A percentile compares a stretch with the other conserved stretches of the same genome.
phyloP scores from a whole-genome alignment of 2,797 vertebrate genomes.

The Cephalopachus bancanus region DNA sequence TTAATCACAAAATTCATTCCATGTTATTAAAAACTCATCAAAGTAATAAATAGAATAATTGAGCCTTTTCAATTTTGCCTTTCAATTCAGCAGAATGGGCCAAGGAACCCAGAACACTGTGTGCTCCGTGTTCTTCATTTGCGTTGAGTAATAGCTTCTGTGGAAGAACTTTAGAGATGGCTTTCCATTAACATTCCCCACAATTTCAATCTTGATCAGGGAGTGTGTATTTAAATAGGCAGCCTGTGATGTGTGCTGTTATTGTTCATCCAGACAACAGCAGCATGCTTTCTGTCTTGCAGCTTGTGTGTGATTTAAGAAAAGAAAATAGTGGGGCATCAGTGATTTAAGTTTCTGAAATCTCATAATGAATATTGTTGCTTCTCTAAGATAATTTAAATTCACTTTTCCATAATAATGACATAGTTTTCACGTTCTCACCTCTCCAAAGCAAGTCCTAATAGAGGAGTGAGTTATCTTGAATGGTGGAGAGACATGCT shows the following conservation, averaged over 20 bases:
- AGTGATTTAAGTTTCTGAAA: not conserved
- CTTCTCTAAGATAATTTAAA: not conserved
- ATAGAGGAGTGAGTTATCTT: not conserved
- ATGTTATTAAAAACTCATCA: slow-evolving; percentile 89
- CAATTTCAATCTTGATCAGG: slow-evolving; percentile 58
- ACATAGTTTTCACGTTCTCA: not conserved
- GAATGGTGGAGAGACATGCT: not conserved
- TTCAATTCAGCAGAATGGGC: slow-evolving; percentile 88
- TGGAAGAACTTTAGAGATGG: slow-evolving; percentile 30
- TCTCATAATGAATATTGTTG: slow-evolving; percentile 41
- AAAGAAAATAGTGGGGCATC: slow-evolving; percentile 25
- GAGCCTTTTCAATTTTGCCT: slow-evolving; percentile 88
- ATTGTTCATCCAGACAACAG: not conserved
- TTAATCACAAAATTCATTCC: slow-evolving; percentile 88
- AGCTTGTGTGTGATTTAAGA: not conserved
- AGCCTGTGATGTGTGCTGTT: not conserved
- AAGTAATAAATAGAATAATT: slow-evolving; percentile 89
- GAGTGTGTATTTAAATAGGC: not conserved
- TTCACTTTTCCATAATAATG: slow-evolving; percentile 18
- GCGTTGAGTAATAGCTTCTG: slow-evolving; percentile 81
- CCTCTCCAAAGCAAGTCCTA: not conserved
- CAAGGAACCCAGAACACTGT: slow-evolving; percentile 86
- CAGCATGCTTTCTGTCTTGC: not conserved
- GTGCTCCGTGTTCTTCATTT: slow-evolving; percentile 87
- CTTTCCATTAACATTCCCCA: slow-evolving; percentile 53